phyloP scores from a whole-genome alignment of 2,888 invertebrate genomes.

The Hymenopus coronatus region DNA sequence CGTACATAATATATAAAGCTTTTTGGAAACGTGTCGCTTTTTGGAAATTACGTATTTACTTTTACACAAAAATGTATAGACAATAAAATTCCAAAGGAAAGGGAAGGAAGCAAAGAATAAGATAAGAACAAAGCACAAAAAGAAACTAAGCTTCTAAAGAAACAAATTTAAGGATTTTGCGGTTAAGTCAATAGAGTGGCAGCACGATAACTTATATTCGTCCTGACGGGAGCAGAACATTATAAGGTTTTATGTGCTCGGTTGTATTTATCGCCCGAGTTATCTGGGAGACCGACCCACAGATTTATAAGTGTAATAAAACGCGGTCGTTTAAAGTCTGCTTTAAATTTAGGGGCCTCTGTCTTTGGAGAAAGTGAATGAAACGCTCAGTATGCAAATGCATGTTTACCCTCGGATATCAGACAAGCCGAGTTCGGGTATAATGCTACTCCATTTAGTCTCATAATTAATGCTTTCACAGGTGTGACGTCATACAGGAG shows the following conservation, averaged over 20 bases:
- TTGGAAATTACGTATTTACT: too few species aligned
- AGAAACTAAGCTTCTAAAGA: neutral
- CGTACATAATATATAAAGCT: too few species aligned
- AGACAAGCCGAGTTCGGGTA: neutral
- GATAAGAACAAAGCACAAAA: neutral
- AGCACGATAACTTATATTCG: neutral
- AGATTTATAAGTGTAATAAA: neutral
- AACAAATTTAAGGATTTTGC: neutral
- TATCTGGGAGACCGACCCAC: neutral
- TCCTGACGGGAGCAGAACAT: neutral
- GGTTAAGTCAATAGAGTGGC: neutral
- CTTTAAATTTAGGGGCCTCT: neutral
- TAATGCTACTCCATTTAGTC: neutral
- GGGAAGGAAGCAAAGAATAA: neutral
- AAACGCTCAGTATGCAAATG: neutral
- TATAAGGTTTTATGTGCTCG: neutral
- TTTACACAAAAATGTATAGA: too few species aligned
- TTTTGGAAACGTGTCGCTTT: too few species aligned
- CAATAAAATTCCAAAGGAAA: too few species aligned
- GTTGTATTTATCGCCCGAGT: neutral
- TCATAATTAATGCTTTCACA: neutral
- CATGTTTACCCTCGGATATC: neutral
- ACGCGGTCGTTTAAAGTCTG: neutral
- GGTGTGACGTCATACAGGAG: neutral
- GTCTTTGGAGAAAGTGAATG: neutral